Base-by-base conservation (phyloP, 1,140 invertebrate genomes). In the Hormaphis cornu region DNA sequence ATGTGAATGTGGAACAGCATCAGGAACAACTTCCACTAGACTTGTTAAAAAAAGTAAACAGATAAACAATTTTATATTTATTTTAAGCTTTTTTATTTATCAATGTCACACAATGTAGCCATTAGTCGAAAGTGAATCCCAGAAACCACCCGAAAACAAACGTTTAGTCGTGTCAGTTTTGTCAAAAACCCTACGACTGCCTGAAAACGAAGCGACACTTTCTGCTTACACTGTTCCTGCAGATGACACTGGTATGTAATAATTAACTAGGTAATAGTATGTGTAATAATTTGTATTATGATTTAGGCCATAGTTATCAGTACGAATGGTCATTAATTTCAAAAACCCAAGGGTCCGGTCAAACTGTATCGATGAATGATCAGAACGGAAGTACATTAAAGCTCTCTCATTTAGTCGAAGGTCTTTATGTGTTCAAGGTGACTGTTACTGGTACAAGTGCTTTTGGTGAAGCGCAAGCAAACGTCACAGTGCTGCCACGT, bases 401-500 rank as follows among this genome's bases (percentile, higher is more conserved):
- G 72, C 78, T 92, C 9, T 87, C 83, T 35, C 87, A 91, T 75
- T 80, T 92, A 2, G 87, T 86, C 0, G 89, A 91, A 77, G 94
- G 94, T 1, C 78, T 91, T 44, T 97, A 96, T 76, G 86, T 85
- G 44, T 95, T 97, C 76, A 90, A 91, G 80, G 89, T 96, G 35
- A 86, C 83, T 48, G 93, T 93, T 0, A 89, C 84, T 8, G 86
- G 83, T 72, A 78, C 80, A 3, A 85, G 84, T 73, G 85, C 87
- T 35, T 89, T 86, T 78, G 93, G 93, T 22, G 89, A 93, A 77
- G 87, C 89, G 0, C 86, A 86, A 74, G 92, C 91, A 1, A 95
- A 95, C 78, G 89, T 97, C 2, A 94, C 90, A n/a, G 93, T 97
- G 24, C 77, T 90, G 72, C 89, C 93, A 72, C 82, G 86, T 88